phyloP scores from a whole-genome alignment of 2,113 vertebrate species.

The Pangasianodon gigas region DNA sequence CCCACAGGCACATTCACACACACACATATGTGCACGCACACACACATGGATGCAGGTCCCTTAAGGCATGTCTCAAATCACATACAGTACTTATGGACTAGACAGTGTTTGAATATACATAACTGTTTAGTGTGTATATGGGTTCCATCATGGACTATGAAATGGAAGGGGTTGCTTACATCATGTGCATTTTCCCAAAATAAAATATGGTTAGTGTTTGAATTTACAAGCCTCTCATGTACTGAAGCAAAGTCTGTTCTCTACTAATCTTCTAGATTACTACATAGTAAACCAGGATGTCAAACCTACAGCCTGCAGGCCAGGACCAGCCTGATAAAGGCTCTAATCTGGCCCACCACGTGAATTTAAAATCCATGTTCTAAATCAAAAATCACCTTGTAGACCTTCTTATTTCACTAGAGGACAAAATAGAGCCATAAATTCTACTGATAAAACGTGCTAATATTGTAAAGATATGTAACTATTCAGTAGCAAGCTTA shows the following conservation, averaged over 20 bases:
- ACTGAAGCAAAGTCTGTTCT: neutral
- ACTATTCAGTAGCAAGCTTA: neutral
- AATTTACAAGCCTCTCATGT: neutral
- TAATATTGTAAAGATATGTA: neutral
- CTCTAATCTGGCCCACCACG: neutral
- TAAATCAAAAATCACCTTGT: neutral
- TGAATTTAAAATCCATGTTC: neutral
- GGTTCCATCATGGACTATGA: neutral
- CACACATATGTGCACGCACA: neutral
- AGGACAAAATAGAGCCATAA: neutral
- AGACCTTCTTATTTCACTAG: neutral
- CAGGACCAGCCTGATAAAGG: neutral
- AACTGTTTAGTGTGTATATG: neutral
- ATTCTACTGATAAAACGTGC: neutral
- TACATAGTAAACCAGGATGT: neutral
- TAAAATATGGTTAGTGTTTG: neutral
- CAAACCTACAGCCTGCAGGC: neutral
- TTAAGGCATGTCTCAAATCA: neutral
- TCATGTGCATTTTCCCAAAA: neutral
- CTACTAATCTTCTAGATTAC: neutral
- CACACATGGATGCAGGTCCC: neutral
- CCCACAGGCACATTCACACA: neutral
- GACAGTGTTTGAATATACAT: neutral
- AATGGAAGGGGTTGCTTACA: neutral
- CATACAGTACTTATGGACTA: neutral